These are phyloP conservation scores for Drosophila subobscura DNA, from an alignment of 1,140 invertebrate genomes.

Conservation along the genomic window DNA sequence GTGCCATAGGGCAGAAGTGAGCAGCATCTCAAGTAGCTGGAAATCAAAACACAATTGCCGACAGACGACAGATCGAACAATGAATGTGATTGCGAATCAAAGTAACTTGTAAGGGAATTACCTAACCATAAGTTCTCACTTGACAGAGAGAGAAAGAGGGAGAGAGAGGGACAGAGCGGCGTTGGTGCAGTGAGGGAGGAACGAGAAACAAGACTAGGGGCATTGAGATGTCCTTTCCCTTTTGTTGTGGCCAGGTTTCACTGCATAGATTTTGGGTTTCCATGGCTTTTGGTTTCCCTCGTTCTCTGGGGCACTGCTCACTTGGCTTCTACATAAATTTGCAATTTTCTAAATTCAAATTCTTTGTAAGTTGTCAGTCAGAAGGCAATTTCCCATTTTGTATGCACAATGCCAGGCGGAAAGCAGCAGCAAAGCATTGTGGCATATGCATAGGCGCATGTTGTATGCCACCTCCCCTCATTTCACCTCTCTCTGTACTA, in stretches of 20 bases:
- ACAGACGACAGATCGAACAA: constrained; percentile 40
- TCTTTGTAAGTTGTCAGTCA: constrained; percentile 81
- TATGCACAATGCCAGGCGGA: constrained; percentile 31
- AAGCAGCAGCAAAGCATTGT: constrained; percentile 15
- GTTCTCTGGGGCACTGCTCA: constrained; percentile 19
- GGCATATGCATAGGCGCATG: constrained; percentile 55
- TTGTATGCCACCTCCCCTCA: neutral
- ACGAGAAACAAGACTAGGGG: no score
- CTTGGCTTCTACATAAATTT: constrained; percentile 76
- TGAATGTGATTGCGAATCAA: constrained; percentile 58
- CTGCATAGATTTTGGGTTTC: constrained; percentile 53
- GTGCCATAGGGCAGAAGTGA: constrained; percentile 19
- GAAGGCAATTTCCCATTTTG: constrained; percentile 57
- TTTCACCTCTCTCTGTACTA: neutral
- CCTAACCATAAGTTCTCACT: constrained; percentile 27
- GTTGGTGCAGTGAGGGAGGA: neutral
- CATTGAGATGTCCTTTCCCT: neutral
- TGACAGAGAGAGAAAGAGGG: neutral
- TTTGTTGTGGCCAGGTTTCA: no score
- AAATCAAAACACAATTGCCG: constrained; percentile 56
- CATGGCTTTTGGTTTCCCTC: neutral
- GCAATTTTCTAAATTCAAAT: constrained; percentile 82
- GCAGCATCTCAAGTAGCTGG: constrained; percentile 43
- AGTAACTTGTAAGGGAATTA: constrained; percentile 53
- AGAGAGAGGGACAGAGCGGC: neutral